These are phyloP conservation scores for Acrocera orbiculus DNA, from an alignment of 2,888 invertebrate genomes.

Conservation along the genomic window DNA sequence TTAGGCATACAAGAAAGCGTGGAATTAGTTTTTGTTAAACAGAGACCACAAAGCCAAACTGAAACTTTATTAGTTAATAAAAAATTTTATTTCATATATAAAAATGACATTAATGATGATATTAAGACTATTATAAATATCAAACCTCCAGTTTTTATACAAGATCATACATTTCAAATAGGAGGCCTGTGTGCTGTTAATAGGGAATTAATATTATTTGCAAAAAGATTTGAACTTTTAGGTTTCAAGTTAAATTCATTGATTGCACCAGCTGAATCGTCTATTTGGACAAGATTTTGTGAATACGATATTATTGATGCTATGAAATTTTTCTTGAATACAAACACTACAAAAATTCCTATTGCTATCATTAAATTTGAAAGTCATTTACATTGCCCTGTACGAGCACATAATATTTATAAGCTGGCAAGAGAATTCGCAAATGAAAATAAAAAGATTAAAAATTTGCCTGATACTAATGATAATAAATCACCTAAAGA, in stretches of 20 bases:
- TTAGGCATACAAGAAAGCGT: too few species aligned
- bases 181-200: conserved; percentile 64
- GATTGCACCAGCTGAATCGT: conserved; percentile 65
- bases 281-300: conserved; percentile 84
- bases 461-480: conserved; percentile 36
- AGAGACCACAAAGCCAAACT: neutral
- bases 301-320: conserved; percentile 60
- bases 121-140: conserved; percentile 15
- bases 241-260: conserved; percentile 69
- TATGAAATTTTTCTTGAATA: conserved; percentile 32
- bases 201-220: conserved; percentile 38
- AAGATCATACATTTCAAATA: conserved; percentile 41
- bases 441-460: conserved; percentile 25
- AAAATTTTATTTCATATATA: neutral
- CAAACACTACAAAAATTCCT: conserved; percentile 16
- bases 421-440: conserved; percentile 44
- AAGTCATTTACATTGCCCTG: conserved; percentile 65
- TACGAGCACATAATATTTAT: conserved; percentile 68
- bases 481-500: too few species aligned
- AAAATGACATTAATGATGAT: neutral
- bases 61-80: conserved; percentile 19
- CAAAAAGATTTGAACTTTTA: conserved; percentile 32
- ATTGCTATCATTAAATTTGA: conserved; percentile 41
- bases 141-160: conserved; percentile 44
- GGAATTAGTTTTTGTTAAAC: too few species aligned